phyloP scores from a whole-genome alignment of 2,797 vertebrate genomes.

The Carapus acus region DNA sequence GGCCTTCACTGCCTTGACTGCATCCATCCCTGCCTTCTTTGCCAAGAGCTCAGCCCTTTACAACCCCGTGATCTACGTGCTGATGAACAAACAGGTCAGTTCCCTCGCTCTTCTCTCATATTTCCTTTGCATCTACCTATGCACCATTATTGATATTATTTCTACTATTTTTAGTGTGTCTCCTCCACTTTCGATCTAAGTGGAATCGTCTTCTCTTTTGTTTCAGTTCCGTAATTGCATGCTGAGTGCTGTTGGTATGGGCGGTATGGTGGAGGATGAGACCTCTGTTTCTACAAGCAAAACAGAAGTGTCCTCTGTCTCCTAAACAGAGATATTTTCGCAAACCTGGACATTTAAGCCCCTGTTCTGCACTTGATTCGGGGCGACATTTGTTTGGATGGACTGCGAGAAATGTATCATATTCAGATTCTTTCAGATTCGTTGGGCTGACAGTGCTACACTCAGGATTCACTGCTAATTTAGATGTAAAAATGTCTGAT shows the following conservation, averaged over 20 bases:
- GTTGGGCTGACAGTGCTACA: conserved; percentile 6
- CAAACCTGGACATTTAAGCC: conserved; percentile 35
- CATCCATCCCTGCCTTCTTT: conserved; percentile 82
- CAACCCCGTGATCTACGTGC: conserved; percentile 71
- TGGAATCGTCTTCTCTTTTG: not conserved
- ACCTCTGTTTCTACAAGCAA: conserved; percentile 74
- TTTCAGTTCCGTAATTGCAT: conserved; percentile 80
- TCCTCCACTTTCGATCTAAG: not conserved
- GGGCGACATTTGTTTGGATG: conserved; percentile 20
- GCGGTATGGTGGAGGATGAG: conserved; percentile 75
- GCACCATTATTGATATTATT: too few relatives aligned
- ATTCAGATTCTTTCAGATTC: conserved; percentile 15
- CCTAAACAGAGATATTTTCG: conserved; percentile 24
- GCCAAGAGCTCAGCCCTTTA: conserved; percentile 80
- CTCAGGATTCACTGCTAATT: not conserved
- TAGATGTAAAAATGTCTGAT: conserved; percentile 21
- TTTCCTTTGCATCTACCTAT: too few relatives aligned
- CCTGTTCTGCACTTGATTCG: conserved; percentile 29
- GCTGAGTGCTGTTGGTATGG: conserved; percentile 75
- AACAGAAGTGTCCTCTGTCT: conserved; percentile 76
- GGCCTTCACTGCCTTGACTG: conserved; percentile 68
- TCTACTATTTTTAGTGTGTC: too few relatives aligned
- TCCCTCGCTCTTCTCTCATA: not conserved
- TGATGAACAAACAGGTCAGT: conserved; percentile 81
- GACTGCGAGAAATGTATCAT: conserved; percentile 16